Base-by-base conservation (phyloP, 2,888 invertebrate species). In the Sialis lutaria region DNA sequence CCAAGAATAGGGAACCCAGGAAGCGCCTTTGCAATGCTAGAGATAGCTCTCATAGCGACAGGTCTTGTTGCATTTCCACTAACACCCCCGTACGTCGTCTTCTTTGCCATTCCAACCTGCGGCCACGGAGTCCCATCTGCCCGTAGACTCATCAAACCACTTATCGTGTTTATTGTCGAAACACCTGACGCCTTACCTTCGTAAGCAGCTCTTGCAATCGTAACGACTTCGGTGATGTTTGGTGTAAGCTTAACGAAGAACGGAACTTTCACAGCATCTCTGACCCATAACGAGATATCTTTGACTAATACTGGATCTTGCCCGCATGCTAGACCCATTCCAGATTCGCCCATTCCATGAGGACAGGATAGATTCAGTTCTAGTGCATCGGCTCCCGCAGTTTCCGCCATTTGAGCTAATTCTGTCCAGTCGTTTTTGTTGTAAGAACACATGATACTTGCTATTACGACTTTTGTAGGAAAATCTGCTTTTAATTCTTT, bases 261-360 rank as follows among this genome's bases (percentile, higher is more conserved):
- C 2, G 98, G 97, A 52, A 98, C 89, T 59, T 83, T 83, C 6
- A 92, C 77, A 0, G 86, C 81, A 33, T 71, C 75, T 46, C 82
- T 72, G 8, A 97, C 91, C 97, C 97, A 98, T 48, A 74, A 68
- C 0, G 93, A 84, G 58, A 98, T 97, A 51, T 85, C 79, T 54
- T 79, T 74, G 2, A 98, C 96, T 50, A 93, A 64, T 32, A 79
- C 78, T 0, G 93, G 86, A 62, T 92, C 81, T 86, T 96, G 95
- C 48, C 97, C 97, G 65, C 97, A 97, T 42, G 97, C 97, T 45
- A 98, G 69, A 0, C 97, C 98, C 97, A 98, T 97, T 39, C 96
- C 96, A 8, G 86, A 79, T 63, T 96, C 96, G 2, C 93, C 95
- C 95, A 98, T 97, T 6, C 97, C 97, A 64, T 98, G 97, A 0